Conservation (phyloP, 2,888 invertebrate genomes). For the Ophioninae sp. region DNA sequence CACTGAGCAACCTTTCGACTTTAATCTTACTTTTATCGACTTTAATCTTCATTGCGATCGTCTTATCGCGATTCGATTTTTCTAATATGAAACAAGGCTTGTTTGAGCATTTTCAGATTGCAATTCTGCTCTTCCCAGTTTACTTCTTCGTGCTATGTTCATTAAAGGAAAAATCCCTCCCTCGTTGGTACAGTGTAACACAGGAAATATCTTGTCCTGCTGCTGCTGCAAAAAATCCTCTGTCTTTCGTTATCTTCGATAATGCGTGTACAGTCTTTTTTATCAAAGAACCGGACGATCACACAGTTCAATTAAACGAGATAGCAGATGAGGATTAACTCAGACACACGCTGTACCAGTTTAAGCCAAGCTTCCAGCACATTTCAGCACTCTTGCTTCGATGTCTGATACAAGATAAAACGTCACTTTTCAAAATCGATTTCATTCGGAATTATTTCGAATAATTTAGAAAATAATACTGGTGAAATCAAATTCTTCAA, state of each 20-base stretch:
- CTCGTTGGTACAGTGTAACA: background rate
- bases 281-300: slow-evolving; percentile 21
- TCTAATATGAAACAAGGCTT: background rate
- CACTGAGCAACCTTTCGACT: background rate
- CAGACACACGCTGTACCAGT: background rate
- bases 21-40: background rate
- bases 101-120: background rate
- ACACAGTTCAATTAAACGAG: slow-evolving; percentile 39
- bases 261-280: background rate
- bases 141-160: background rate
- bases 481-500: too few species aligned
- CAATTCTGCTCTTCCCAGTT: background rate
- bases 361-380: too few species aligned
- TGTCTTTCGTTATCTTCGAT: background rate
- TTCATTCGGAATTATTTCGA: too few species aligned
- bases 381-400: too few species aligned
- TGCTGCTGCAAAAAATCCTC: background rate
- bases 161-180: background rate
- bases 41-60: background rate
- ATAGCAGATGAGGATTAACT: slow-evolving; percentile 6
- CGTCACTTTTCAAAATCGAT: too few species aligned
- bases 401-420: too few species aligned
- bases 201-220: background rate
- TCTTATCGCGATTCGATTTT: background rate
- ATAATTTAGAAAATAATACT: too few species aligned